Percentiles rank a stretch among this genome's conserved stretches.
Conservation (phyloP, 2,888 invertebrate species). For the Catocala nupta region DNA sequence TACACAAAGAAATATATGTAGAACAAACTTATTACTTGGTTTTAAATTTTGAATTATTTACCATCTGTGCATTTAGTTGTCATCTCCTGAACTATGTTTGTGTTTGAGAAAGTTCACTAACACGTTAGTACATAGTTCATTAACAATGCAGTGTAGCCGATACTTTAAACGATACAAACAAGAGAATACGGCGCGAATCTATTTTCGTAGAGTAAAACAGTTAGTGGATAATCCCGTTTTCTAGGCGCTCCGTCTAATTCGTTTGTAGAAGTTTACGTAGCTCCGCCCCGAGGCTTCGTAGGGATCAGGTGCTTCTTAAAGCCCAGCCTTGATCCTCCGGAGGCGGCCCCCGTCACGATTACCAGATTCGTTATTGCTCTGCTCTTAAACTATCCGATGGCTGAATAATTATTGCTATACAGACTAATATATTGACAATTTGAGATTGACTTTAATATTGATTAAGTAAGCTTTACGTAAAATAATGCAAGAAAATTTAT, state of each 20-base stretch:
- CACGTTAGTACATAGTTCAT: slow-evolving; percentile 10
- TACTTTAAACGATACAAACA: slow-evolving; percentile 38
- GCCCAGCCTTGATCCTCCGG: slow-evolving; percentile 58
- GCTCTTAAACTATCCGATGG: slow-evolving; percentile 52
- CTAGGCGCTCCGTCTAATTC: slow-evolving; percentile 70
- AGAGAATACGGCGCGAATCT: slow-evolving; percentile 49
- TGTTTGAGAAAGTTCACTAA: slow-evolving; percentile 14
- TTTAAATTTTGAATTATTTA: no score
- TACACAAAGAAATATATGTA: no score
- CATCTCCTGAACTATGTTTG: slow-evolving; percentile 11
- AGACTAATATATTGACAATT: no score
- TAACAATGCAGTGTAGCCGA: slow-evolving; percentile 31
- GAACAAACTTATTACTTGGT: no score
- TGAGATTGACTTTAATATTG: no score
- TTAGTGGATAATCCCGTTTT: slow-evolving; percentile 70
- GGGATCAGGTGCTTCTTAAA: slow-evolving; percentile 68
- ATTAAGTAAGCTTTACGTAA: no score
- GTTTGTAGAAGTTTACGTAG: slow-evolving; percentile 68
- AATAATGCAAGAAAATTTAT: no score
- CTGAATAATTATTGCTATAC: slow-evolving; percentile 22
- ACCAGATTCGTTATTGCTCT: slow-evolving; percentile 52
- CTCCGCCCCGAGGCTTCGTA: slow-evolving; percentile 53
- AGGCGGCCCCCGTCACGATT: slow-evolving; percentile 64
- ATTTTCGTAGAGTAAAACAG: slow-evolving; percentile 63
- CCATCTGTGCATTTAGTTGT: not conserved